These are phyloP conservation scores for Chaetorhynchus papuensis DNA, from an alignment of 2,113 vertebrate genomes.

Conservation along the genomic window DNA sequence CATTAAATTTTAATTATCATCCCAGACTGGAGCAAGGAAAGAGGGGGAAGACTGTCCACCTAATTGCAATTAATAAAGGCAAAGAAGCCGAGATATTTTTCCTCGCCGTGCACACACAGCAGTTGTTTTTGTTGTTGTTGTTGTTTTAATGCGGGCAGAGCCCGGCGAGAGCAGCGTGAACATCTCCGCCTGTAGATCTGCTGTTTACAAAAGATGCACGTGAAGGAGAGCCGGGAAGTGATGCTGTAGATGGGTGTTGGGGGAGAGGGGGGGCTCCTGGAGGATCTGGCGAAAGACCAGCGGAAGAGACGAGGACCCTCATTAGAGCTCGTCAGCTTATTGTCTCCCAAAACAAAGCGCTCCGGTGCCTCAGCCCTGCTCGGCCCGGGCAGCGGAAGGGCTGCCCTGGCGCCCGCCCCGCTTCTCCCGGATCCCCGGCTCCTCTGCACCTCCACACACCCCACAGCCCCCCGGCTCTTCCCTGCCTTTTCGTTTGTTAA, in stretches of 20 bases:
- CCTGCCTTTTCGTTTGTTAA: not conserved
- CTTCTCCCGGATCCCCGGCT: not conserved
- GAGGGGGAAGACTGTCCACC: slow-evolving; percentile 80
- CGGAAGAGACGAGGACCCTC: slow-evolving; percentile 28
- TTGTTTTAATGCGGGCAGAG: slow-evolving; percentile 20
- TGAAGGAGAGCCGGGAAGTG: not conserved
- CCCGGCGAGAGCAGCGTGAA: not conserved
- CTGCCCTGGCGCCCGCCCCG: not conserved
- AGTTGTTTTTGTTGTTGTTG: not conserved
- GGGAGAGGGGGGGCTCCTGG: not conserved
- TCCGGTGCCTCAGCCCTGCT: not conserved
- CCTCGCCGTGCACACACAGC: slow-evolving; percentile 25
- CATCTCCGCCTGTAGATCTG: not conserved
- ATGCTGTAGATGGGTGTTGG: not conserved
- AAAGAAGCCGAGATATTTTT: slow-evolving; percentile 13
- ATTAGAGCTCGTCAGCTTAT: slow-evolving; percentile 59
- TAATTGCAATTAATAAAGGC: slow-evolving; percentile 77
- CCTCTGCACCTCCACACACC: not conserved
- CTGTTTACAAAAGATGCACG: not conserved
- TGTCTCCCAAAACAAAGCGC: slow-evolving; percentile 72
- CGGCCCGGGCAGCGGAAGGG: not conserved
- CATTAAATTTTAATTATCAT: slow-evolving; percentile 99
- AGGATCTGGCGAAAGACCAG: slow-evolving; percentile 60
- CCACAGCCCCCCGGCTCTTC: not conserved
- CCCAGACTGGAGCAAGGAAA: slow-evolving; percentile 87